phyloP scores from a whole-genome alignment of 2,113 vertebrate genomes.

The Rhinolophus ferrumequinum region DNA sequence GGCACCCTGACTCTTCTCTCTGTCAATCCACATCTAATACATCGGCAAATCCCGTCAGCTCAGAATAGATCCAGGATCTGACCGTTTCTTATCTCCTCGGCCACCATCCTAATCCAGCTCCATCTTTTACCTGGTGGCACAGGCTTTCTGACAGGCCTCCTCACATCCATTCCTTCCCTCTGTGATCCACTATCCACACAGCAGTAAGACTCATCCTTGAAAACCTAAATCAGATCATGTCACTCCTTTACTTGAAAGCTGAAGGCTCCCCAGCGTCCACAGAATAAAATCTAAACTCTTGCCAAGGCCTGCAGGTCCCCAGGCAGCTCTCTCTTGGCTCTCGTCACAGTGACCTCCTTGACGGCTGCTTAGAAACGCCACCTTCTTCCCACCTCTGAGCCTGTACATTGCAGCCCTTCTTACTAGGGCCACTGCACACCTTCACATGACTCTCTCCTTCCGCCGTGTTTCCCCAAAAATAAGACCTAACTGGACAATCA shows the following conservation, averaged over 20 bases:
- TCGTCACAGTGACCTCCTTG: not conserved
- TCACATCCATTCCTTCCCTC: not conserved
- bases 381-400: not conserved
- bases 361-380: not conserved
- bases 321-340: not conserved
- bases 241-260: not conserved
- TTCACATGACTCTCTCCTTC: not conserved
- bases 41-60: not conserved
- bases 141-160: not conserved
- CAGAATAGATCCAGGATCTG: not conserved
- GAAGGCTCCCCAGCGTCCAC: accelerated
- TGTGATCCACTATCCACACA: not conserved
- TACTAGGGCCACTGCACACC: not conserved
- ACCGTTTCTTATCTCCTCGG: no score
- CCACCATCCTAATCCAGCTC: not conserved
- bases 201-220: not conserved
- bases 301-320: no score
- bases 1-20: not conserved
- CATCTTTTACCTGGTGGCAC: not conserved
- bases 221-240: not conserved
- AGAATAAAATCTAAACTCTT: not conserved
- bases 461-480: no score
- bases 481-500: no score
- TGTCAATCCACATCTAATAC: not conserved
- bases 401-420: not conserved